A percentile compares a stretch with the other conserved stretches of the same genome.
phyloP scores from a whole-genome alignment of 2,888 invertebrate genomes.

The Lepidochrysops patricia region DNA sequence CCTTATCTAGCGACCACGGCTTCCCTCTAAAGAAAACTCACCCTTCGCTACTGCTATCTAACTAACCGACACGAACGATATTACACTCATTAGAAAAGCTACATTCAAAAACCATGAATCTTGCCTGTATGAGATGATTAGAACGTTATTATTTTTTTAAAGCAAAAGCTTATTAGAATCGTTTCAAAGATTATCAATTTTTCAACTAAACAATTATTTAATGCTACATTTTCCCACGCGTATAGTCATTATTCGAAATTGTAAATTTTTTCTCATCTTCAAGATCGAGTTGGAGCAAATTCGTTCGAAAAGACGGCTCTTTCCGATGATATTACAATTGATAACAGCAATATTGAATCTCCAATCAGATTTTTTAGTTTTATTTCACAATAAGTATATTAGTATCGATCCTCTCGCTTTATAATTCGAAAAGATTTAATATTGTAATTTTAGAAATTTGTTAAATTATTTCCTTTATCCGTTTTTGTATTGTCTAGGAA shows the following conservation, averaged over 20 bases:
- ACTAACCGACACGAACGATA: too few species aligned
- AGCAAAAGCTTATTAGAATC: too few species aligned
- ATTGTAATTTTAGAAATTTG: constrained; percentile 19
- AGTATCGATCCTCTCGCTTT: not conserved
- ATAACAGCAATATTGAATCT: constrained; percentile 56
- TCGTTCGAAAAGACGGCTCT: constrained; percentile 57
- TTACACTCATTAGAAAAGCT: too few species aligned
- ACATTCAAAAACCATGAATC: too few species aligned
- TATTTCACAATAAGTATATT: not conserved
- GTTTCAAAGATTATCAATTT: constrained; percentile 43
- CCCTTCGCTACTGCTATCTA: too few species aligned
- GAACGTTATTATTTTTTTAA: too few species aligned
- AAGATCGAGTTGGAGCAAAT: constrained; percentile 54
- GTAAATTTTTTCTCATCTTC: constrained; percentile 69
- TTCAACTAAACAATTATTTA: constrained; percentile 64
- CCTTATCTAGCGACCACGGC: too few species aligned
- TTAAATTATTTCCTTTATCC: not conserved
- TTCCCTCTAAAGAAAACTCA: too few species aligned
- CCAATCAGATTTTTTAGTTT: not conserved
- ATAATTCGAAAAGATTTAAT: too few species aligned
- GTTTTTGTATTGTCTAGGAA: not conserved
- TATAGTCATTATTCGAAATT: constrained; percentile 68
- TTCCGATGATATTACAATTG: constrained; percentile 59
- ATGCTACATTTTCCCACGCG: constrained; percentile 62
- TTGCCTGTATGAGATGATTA: too few species aligned